Evolutionary conservation across 2,113 vertebrate species (phyloP), one percentile per base, ranked within the genome.

Genomic region (Danionella cerebrum): DNA sequence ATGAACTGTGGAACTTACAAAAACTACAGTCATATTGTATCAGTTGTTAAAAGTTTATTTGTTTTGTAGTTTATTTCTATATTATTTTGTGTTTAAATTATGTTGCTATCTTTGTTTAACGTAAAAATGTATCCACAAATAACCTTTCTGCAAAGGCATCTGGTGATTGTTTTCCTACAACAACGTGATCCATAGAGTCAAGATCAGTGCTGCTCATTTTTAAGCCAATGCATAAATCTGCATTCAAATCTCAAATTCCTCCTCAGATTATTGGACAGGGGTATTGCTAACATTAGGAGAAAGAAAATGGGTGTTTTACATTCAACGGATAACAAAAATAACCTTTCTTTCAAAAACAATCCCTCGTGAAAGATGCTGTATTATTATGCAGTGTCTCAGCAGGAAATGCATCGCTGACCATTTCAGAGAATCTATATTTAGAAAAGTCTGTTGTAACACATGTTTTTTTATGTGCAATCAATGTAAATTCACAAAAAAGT

Each of bases 151-250:
- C 27, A 12, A 65, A 70, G 54, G 44, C 29, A 16, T 50, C 63
- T 67, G 22, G 14, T 18, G 21, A 67, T 67, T 35, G 36, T 29
- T 24, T 41, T 29, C 19, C 13, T 35, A 48, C 29, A 44, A 48
- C 19, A 63, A 63, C 44, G 36, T 63, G 59, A 63, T 47, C 35
- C 59, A 21, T 47, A 42, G 3, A 38, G 39, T 27, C n/a, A 19
- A 69, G 38, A 78, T 69, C 77, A 54, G 25, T 33, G 54, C 52
- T 69, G 70, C 76, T 83, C 69, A 77, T 84, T 82, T 81, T 80
- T 79, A 80, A 85, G 67, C 73, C 81, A 81, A 85, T 84, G 79
- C 78, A 84, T 82, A 82, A 84, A 84, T 85, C 83, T 83, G 69
- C 81, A 85, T 83, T 67, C 76, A 80, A 82, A 85, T 79, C 59